A percentile compares a stretch with the other conserved stretches of the same genome.
phyloP scores from a whole-genome alignment of 2,113 vertebrate species.

The Laterallus jamaicensis region DNA sequence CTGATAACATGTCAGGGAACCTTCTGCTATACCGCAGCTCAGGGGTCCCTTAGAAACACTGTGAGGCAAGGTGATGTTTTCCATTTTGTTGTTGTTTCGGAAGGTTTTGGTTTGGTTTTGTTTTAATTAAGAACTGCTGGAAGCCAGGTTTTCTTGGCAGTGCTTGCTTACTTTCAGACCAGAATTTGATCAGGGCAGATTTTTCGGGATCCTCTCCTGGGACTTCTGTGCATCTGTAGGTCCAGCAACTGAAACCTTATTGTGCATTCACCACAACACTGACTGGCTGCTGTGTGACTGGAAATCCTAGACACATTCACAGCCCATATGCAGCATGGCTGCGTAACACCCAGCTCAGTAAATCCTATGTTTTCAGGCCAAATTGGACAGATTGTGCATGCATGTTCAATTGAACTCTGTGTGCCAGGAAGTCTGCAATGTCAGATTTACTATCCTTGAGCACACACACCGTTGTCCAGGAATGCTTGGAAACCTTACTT shows the following conservation, averaged over 20 bases:
- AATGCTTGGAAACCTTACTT: neutral
- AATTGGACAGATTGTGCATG: neutral
- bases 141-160: neutral
- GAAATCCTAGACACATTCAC: constrained; percentile 35
- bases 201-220: neutral
- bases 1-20: neutral
- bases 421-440: neutral
- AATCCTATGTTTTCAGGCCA: neutral
- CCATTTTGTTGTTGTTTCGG: no score
- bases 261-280: constrained; percentile 23
- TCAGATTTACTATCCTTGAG: neutral
- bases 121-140: neutral
- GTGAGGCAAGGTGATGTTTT: neutral
- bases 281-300: neutral
- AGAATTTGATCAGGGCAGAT: neutral
- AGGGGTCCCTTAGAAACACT: neutral
- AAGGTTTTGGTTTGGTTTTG: neutral
- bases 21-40: neutral
- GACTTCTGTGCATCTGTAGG: neutral
- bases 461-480: neutral
- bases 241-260: neutral
- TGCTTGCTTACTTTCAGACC: neutral
- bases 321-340: neutral
- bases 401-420: neutral
- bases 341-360: neutral